Base-by-base conservation (phyloP, 2,888 invertebrate species). In the Yponomeuta evonymella region DNA sequence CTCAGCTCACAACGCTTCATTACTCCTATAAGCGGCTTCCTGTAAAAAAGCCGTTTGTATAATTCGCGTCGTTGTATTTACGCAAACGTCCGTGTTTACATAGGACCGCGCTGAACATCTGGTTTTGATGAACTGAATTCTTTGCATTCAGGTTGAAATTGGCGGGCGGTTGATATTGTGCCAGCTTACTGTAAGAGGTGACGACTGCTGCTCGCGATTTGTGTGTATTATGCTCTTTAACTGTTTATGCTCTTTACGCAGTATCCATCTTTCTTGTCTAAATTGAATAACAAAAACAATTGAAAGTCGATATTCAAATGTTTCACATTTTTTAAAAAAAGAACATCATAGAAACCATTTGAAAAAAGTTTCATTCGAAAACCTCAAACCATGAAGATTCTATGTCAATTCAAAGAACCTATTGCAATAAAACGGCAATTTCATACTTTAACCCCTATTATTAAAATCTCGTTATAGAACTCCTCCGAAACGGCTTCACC, bases 131-230 rank as follows among this genome's bases (percentile, higher is more conserved):
- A 87, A 87, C 90, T 88, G 88, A 90, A 91, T 89, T 89, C 85
- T 89, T 86, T 83, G 83, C 83, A 88, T 89, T 88, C 86, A 87
- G 88, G 89, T 89, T 58, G 51, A 15, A 58, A 58, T 58, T 58
- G 89, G 86, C 85, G 81, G 83, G 84, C 86, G 86, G 86, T 92
- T 90, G 90, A 90, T 89, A 85, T 83, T 87, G 86, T 91, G 90
- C 90, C 91, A 92, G 89, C 84, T 89, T 90, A 90, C 91, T 91
- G 90, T 87, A 90, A 91, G 89, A 89, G 88, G 86, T 85, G 85
- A 87, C 85, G 86, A 85, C 89, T 89, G 89, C 89, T 88, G 89
- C 81, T 66, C 51, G 66, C 64, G 71, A 71, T 71, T 71, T 65
- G 71, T 70, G 69, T 66, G 58, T 58, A 58, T 58, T 58, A 58